A percentile compares a stretch with the other conserved stretches of the same genome.
Conservation (phyloP, 2,113 vertebrate genomes). For the Onychorhynchus coronatus region DNA sequence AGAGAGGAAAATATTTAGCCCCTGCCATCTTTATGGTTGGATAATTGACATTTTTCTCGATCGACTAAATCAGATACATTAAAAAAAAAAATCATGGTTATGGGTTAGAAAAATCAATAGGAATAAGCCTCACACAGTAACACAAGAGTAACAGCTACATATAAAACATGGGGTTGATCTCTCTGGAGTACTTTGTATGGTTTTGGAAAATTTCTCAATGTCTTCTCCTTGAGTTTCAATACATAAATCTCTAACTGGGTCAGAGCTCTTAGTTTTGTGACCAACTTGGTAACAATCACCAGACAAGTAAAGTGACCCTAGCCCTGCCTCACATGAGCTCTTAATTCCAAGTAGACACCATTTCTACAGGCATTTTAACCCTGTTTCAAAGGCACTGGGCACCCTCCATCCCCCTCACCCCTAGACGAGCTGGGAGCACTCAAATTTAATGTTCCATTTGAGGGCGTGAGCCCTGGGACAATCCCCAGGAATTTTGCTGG, state of each 20-base stretch:
- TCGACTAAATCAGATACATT: background rate
- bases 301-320: rapidly evolving
- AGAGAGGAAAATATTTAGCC: background rate
- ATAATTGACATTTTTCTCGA: background rate
- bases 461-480: background rate
- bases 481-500: background rate
- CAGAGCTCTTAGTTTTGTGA: background rate
- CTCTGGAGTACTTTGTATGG: background rate
- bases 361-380: background rate
- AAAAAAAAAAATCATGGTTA: background rate
- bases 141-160: background rate
- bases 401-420: rapidly evolving
- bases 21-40: background rate
- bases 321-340: rapidly evolving
- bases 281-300: background rate
- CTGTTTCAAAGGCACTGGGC: rapidly evolving
- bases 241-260: background rate
- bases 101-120: background rate
- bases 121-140: background rate
- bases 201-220: background rate
- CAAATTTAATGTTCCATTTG: background rate
- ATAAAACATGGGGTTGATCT: background rate
- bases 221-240: background rate
- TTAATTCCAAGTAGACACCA: background rate
- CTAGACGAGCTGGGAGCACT: background rate